These are phyloP conservation scores for Nanger granti DNA, from an alignment of 2,113 vertebrate species.

Conservation along the genomic window DNA sequence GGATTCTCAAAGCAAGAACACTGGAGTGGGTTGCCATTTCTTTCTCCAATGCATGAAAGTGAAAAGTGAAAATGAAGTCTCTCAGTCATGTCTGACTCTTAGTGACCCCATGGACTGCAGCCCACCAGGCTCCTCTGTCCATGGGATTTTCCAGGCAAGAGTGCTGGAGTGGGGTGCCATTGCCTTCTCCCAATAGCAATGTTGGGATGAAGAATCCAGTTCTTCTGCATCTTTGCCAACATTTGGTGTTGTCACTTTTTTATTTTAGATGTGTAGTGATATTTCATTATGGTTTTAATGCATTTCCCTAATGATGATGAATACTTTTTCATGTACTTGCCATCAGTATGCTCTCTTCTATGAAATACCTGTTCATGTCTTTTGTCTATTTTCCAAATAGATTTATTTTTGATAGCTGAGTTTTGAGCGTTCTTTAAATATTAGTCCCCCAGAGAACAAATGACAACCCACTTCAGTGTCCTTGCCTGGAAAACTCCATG, in stretches of 20 bases:
- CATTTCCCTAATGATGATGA: neutral
- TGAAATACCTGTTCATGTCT: neutral
- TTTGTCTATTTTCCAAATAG: neutral
- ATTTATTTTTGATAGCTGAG: neutral
- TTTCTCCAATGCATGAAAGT: neutral
- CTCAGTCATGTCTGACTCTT: neutral
- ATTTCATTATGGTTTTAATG: neutral
- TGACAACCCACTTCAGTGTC: neutral
- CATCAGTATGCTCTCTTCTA: neutral
- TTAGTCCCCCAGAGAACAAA: neutral
- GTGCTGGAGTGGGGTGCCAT: neutral
- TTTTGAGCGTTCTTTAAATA: neutral
- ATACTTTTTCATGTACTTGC: neutral
- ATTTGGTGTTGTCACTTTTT: neutral
- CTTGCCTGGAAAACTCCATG: neutral
- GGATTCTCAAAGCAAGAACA: neutral
- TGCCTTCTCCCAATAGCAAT: neutral
- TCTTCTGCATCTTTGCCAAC: neutral
- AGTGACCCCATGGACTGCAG: neutral
- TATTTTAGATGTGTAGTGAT: neutral
- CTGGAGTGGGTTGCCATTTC: neutral
- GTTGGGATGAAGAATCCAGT: neutral
- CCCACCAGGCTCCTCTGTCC: neutral
- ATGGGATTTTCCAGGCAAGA: neutral
- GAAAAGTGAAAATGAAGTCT: neutral